Base-by-base conservation (phyloP, 2,797 vertebrate genomes). In the Cryptoblepharus egeriae region DNA sequence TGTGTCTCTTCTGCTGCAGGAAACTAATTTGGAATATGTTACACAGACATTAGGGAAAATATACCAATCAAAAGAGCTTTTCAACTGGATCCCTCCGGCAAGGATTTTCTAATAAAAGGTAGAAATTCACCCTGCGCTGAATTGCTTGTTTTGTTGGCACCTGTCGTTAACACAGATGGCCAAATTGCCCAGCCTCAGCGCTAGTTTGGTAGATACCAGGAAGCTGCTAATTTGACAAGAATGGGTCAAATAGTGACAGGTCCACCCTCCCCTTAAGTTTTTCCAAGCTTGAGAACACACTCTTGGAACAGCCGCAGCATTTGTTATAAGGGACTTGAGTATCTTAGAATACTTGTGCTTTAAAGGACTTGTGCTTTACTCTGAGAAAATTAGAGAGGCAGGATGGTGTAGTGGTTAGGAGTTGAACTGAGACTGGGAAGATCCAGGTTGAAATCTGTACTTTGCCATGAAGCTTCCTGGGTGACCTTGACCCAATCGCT, bases 191-290 rank as follows among this genome's bases (percentile, higher is more conserved):
- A 35, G 49, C 26, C 24, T 77, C 37, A 39, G 16, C 10, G 16
- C 28, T 49, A 55, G 39, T 20, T n/a, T 81, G 5, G 5, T 69
- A 52, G 32, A 58, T 58, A 35, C 16, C 18, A 30, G 42, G 77
- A 75, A 79, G 71, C 20, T 79, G 13, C 45, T 73, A n/a, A 24
- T 49, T 58, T 58, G 84, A 77, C 67, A 76, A 75, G 72, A 49
- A 65, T 28, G 42, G 63, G 32, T 80, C 67, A 76, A 42, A 35
- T 28, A 13, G n/a, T 65, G 37, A 37, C n/a, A 45, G 7, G 39
- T 32, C 68, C 68, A 2, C 3, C 49, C 13, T 15, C 49, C 49
- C 49, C 49, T 58, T 55, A 73, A 13, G 70, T 30, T 68, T 61
- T 28, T 35, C 9, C 11, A 39, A 65, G 20, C 28, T 49, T 60